phyloP scores from a whole-genome alignment of 2,888 invertebrate genomes.

The Cistogaster globosa region DNA sequence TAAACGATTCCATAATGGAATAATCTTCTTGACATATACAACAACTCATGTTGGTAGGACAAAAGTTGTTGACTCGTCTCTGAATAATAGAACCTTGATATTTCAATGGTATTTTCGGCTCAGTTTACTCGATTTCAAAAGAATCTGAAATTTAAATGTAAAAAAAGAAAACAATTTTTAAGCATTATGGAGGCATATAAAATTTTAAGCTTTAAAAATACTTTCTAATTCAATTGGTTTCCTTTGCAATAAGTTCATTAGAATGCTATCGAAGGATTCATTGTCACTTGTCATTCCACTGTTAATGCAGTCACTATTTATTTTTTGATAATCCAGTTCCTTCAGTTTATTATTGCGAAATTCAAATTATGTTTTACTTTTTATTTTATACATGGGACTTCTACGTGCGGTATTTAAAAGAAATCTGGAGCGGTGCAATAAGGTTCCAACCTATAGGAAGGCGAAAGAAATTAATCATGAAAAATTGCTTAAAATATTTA shows the following conservation, averaged over 20 bases:
- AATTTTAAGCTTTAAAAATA: neutral
- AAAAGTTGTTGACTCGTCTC: too few species aligned
- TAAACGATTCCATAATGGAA: constrained; percentile 75
- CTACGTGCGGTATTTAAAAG: constrained; percentile 75
- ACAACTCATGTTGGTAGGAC: too few species aligned
- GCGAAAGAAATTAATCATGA: too few species aligned
- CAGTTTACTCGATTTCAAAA: constrained; percentile 73
- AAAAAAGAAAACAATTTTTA: too few species aligned
- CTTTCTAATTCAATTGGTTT: neutral
- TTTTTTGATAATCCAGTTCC: constrained; percentile 74
- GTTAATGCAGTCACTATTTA: constrained; percentile 49
- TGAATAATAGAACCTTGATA: constrained; percentile 76
- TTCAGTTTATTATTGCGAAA: constrained; percentile 76
- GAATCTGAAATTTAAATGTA: constrained; percentile 31
- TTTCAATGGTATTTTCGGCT: constrained; percentile 71
- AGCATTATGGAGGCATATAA: neutral
- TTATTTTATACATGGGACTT: constrained; percentile 73
- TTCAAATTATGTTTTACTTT: constrained; percentile 72
- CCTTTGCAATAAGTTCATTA: neutral
- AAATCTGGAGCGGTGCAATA: constrained; percentile 76
- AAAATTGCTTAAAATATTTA: too few species aligned
- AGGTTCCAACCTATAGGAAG: constrained; percentile 76
- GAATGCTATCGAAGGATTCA: neutral
- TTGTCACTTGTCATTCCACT: neutral
- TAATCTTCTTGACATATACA: too few species aligned